Conservation (phyloP, 2,888 invertebrate genomes). For the Lithodes maja region DNA sequence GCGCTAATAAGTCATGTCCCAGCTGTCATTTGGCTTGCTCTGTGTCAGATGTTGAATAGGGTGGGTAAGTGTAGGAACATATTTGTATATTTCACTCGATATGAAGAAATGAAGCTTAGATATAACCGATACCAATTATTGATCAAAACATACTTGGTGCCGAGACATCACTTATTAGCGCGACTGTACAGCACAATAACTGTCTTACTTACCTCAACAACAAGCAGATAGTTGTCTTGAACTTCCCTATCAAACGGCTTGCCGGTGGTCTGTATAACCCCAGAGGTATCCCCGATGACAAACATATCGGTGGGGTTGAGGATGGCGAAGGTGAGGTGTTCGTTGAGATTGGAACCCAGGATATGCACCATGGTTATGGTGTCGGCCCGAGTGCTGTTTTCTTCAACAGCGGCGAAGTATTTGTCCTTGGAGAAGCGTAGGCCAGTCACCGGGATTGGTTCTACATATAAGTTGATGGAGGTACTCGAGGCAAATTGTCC, state of each 20-base stretch:
- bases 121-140: too few relatives aligned
- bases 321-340: conserved; percentile 89
- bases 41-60: too few relatives aligned
- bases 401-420: conserved; percentile 85
- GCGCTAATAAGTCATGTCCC: too few relatives aligned
- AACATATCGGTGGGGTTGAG: conserved; percentile 84
- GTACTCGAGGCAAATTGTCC: conserved; percentile 86
- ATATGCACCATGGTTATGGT: conserved; percentile 80
- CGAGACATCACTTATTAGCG: too few relatives aligned
- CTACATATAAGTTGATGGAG: conserved; percentile 76
- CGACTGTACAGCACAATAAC: neutral
- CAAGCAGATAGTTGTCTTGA: conserved; percentile 86
- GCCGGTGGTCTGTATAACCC: conserved; percentile 90
- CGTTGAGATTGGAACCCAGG: conserved; percentile 89
- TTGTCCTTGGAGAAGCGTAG: conserved; percentile 77
- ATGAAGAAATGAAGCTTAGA: too few relatives aligned
- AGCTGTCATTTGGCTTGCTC: too few relatives aligned
- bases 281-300: conserved; percentile 88
- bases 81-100: too few relatives aligned
- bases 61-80: too few relatives aligned
- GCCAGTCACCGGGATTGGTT: too few relatives aligned
- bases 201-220: conserved; percentile 82
- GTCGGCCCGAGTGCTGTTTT: too few relatives aligned
- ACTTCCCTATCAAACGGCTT: conserved; percentile 89
- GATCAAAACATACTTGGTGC: too few relatives aligned